These are phyloP conservation scores for Myopa tessellatipennis DNA, from an alignment of 2,888 invertebrate species.

Conservation along the genomic window DNA sequence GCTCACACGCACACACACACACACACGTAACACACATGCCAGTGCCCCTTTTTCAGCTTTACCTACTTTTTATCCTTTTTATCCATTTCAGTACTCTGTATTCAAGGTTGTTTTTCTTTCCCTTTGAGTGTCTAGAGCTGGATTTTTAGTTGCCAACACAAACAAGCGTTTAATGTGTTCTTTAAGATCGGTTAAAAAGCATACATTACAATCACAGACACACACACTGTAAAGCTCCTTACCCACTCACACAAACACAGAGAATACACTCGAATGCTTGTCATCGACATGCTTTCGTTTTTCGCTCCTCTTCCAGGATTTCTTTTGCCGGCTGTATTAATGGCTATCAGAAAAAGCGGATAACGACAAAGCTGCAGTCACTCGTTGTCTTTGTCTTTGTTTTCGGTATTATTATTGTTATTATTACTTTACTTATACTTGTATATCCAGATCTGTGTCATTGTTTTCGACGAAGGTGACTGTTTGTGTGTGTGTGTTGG, in stretches of 20 bases:
- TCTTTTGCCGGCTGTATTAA: background rate
- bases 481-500: no score
- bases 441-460: background rate
- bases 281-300: background rate
- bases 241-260: background rate
- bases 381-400: no score
- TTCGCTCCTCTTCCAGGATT: background rate
- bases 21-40: background rate
- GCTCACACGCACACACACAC: background rate
- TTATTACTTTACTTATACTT: background rate
- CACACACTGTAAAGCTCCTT: background rate
- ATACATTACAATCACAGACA: background rate
- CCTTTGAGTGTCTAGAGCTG: background rate
- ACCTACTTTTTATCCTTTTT: background rate
- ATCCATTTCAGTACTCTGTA: background rate
- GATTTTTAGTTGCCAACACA: slow-evolving; percentile 2
- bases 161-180: slow-evolving; percentile 12
- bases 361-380: background rate
- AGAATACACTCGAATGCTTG: background rate
- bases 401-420: no score
- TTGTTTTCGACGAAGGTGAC: no score
- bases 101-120: background rate
- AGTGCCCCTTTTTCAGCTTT: background rate
- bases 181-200: background rate
- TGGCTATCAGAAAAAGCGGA: background rate